These are phyloP conservation scores for Drosophila nebulosa DNA, from an alignment of 1,140 invertebrate genomes.

Conservation along the genomic window DNA sequence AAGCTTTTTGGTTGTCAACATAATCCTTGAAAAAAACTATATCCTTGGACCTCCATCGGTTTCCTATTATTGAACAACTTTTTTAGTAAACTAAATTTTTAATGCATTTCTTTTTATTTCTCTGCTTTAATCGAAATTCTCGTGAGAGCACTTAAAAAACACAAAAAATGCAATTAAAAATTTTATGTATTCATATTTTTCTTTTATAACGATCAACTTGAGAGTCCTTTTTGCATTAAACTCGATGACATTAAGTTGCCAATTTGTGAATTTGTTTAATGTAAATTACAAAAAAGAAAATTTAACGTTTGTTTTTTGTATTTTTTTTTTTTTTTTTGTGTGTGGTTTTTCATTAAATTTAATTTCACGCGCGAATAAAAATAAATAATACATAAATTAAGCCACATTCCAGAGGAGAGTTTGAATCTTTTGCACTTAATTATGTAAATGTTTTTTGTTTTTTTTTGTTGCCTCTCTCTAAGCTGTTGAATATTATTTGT, in stretches of 20 bases:
- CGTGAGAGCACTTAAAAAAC: background rate
- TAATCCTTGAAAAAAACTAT: too few relatives aligned
- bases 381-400: background rate
- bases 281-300: conserved; percentile 30
- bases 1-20: too few relatives aligned
- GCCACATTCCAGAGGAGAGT: background rate
- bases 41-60: too few relatives aligned
- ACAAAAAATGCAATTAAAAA: conserved; percentile 5
- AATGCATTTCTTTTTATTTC: background rate
- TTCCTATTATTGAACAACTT: too few relatives aligned
- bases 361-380: conserved; percentile 65
- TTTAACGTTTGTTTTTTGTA: conserved; percentile 8
- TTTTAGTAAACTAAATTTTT: too few relatives aligned
- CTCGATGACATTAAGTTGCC: background rate
- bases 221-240: conserved; percentile 23
- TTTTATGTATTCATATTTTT: background rate
- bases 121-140: background rate
- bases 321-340: background rate
- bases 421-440: conserved; percentile 42
- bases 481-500: conserved; percentile 19
- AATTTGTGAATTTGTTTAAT: conserved; percentile 11
- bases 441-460: conserved; percentile 10
- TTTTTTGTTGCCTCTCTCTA: conserved; percentile 14
- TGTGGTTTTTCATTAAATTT: conserved; percentile 50
- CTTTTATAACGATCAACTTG: conserved; percentile 38